phyloP scores from a whole-genome alignment of 2,113 vertebrate genomes.

The Pteronura brasiliensis region DNA sequence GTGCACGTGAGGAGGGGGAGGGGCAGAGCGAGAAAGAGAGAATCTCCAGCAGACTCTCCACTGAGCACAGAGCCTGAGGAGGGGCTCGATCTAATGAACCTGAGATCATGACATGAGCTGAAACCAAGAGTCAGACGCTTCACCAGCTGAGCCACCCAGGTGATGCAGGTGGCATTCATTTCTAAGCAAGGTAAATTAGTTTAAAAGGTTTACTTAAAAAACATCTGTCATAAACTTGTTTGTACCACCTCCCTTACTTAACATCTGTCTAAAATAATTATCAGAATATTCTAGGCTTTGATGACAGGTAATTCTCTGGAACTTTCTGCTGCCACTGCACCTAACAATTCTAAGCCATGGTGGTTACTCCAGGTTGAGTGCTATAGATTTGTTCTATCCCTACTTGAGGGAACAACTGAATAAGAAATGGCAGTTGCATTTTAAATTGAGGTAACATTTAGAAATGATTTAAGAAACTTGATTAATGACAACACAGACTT shows the following conservation, averaged over 20 bases:
- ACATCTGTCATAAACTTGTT: background rate
- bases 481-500: conserved; percentile 51
- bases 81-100: background rate
- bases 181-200: background rate
- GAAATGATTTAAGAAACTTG: conserved; percentile 46
- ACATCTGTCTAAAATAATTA: background rate
- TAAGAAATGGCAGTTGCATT: conserved; percentile 36
- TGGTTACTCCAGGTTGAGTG: background rate
- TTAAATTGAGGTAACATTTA: conserved; percentile 51
- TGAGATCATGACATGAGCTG: background rate
- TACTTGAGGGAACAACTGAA: background rate
- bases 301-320: background rate
- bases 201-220: background rate
- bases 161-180: background rate
- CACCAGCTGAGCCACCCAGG: background rate
- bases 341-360: background rate
- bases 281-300: conserved; percentile 8
- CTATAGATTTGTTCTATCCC: background rate
- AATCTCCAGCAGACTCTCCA: background rate
- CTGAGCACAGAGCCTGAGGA: background rate
- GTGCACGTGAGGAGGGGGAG: background rate
- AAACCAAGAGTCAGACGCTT: background rate
- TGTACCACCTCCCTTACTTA: background rate
- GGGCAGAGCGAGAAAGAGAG: background rate
- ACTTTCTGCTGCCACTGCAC: background rate